These are phyloP conservation scores for Agraylea sexmaculata DNA, from an alignment of 1,140 invertebrate species.

Conservation along the genomic window DNA sequence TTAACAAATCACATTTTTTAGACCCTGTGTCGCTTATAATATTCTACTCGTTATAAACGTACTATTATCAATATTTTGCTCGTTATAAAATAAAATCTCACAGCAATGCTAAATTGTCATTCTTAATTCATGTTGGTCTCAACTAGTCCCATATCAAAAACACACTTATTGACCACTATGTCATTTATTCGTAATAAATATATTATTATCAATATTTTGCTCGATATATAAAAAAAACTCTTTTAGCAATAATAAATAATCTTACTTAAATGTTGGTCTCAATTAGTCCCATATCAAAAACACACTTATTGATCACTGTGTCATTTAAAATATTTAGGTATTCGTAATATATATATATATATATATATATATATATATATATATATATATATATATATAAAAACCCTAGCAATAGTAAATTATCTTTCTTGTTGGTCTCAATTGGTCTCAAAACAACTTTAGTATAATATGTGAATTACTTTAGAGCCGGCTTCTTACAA, in stretches of 20 bases:
- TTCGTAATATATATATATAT: background rate
- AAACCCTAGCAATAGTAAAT: slow-evolving; percentile 3
- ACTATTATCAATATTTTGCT: background rate
- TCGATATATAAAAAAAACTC: background rate
- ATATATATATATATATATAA: background rate
- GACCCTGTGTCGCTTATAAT: no score
- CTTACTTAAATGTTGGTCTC: slow-evolving; percentile 10
- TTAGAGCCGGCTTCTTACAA: no score
- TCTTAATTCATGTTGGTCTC: slow-evolving; percentile 1
- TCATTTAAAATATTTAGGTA: no score
- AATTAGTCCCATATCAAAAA: slow-evolving; percentile 2
- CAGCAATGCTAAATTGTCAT: background rate
- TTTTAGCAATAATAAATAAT: slow-evolving; percentile 2
- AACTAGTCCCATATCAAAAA: slow-evolving; percentile 2
- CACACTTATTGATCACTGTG: background rate
- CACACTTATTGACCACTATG: background rate
- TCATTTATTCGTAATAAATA: background rate
- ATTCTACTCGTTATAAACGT: no score
- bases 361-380: background rate
- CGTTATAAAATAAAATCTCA: background rate
- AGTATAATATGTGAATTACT: no score
- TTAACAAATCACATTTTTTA: no score
- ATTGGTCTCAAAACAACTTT: slow-evolving; percentile 1
- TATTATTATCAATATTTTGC: background rate
- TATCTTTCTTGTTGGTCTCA: slow-evolving; percentile 8